Evolutionary conservation across 2,797 vertebrate species (phyloP).

Genomic region (Pangasius krempfi): DNA sequence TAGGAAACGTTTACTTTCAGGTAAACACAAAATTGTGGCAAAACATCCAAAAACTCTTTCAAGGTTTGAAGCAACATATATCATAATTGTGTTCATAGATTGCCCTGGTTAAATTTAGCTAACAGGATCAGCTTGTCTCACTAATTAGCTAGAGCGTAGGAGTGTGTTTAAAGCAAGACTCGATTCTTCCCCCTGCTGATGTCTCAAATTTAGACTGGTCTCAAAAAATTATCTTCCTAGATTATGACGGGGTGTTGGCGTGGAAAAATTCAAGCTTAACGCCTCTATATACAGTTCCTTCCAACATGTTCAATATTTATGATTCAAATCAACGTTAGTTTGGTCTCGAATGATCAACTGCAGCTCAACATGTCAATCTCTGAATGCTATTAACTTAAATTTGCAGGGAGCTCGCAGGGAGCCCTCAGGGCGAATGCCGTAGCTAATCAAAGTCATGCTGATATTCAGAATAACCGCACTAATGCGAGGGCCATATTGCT

Average conservation of each 20-base stretch:
- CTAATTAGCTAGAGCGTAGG: constrained; percentile 1
- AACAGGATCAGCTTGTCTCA: constrained; percentile 9
- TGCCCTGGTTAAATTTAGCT: constrained; percentile 9
- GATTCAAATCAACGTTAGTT: neutral
- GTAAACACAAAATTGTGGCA: neutral
- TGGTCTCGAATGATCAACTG: neutral
- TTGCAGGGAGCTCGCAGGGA: too few species aligned
- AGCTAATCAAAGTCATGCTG: neutral
- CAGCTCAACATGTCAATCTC: neutral
- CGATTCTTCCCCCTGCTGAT: neutral
- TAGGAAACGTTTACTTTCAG: neutral
- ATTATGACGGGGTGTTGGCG: neutral
- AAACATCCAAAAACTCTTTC: neutral
- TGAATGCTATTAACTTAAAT: neutral
- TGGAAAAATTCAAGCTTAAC: neutral
- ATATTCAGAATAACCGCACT: neutral
- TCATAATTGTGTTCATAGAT: neutral
- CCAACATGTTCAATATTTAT: neutral
- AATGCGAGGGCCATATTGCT: neutral
- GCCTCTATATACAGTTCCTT: neutral
- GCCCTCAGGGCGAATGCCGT: too few species aligned
- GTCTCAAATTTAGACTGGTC: neutral
- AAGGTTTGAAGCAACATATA: neutral
- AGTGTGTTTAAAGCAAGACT: neutral
- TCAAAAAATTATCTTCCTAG: neutral